Evolutionary conservation across 2,888 invertebrate genomes (phyloP).

Genomic region (Sarcophaga subvicina): DNA sequence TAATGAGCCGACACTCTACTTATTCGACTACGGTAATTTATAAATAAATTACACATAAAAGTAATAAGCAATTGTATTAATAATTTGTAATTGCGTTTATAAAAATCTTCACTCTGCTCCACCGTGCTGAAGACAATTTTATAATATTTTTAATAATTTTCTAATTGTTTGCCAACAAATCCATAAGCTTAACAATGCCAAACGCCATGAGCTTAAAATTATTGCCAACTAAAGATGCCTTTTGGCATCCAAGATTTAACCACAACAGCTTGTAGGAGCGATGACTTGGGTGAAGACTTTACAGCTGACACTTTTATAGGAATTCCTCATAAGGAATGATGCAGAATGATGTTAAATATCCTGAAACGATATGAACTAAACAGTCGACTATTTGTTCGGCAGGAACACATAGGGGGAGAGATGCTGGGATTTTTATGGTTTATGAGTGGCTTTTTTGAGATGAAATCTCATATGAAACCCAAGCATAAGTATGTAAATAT

Average conservation of each 20-base stretch:
- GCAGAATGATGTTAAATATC: background rate
- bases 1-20: too few species aligned
- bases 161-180: conserved; percentile 73
- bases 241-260: background rate
- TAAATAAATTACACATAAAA: too few species aligned
- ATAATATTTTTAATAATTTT: conserved; percentile 78
- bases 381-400: conserved; percentile 28
- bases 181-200: conserved; percentile 44
- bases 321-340: conserved; percentile 52
- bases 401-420: conserved; percentile 1
- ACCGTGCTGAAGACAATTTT: conserved; percentile 70
- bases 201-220: conserved; percentile 12
- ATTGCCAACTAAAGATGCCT: conserved; percentile 36
- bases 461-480: conserved; percentile 58
- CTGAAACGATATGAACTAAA: conserved; percentile 25
- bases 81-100: background rate
- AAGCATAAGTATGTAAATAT: conserved; percentile 33
- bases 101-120: background rate
- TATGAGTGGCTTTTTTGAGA: conserved; percentile 71
- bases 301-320: conserved; percentile 70
- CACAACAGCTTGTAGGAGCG: background rate
- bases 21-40: too few species aligned
- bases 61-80: too few species aligned
- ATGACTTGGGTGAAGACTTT: conserved; percentile 61
- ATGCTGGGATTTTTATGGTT: conserved; percentile 74